Evolutionary conservation across 2,888 invertebrate species (phyloP).

Genomic region (Zygaena filipendulae): DNA sequence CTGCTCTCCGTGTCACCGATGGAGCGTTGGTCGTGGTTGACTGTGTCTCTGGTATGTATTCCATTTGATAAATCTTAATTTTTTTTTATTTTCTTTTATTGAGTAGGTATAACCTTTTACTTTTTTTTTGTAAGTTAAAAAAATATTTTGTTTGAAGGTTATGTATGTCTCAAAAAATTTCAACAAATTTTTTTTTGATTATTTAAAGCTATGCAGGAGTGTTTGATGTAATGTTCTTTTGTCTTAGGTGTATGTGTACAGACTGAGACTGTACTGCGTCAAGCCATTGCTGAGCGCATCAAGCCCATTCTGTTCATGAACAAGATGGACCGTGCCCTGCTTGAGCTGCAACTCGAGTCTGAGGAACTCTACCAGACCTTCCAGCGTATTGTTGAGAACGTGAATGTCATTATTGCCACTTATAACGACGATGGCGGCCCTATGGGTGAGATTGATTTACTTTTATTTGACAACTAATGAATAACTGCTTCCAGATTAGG

Average conservation of each 20-base stretch:
- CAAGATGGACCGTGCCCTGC: slow-evolving; percentile 99
- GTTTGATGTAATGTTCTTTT: no score
- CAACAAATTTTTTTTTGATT: no score
- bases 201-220: no score
- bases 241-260: slow-evolving; percentile 99
- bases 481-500: no score
- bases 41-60: slow-evolving; percentile 93
- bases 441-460: slow-evolving; percentile 75
- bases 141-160: no score
- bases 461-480: no score
- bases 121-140: no score
- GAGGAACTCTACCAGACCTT: slow-evolving; percentile 99
- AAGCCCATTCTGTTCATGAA: slow-evolving; percentile 99
- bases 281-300: slow-evolving; percentile 99
- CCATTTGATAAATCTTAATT: slow-evolving; percentile 7
- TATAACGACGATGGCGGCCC: slow-evolving; percentile 98
- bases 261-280: slow-evolving; percentile 99
- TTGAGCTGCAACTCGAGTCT: slow-evolving; percentile 95
- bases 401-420: slow-evolving; percentile 99
- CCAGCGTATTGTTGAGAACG: slow-evolving; percentile 99
- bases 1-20: slow-evolving; percentile 99
- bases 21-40: slow-evolving; percentile 99
- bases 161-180: no score
- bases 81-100: slow-evolving; percentile 6
- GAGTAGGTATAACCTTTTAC: neutral